Evolutionary conservation across 2,113 vertebrate species (phyloP).

Genomic region (Boulengeromyrus knoepffleri): DNA sequence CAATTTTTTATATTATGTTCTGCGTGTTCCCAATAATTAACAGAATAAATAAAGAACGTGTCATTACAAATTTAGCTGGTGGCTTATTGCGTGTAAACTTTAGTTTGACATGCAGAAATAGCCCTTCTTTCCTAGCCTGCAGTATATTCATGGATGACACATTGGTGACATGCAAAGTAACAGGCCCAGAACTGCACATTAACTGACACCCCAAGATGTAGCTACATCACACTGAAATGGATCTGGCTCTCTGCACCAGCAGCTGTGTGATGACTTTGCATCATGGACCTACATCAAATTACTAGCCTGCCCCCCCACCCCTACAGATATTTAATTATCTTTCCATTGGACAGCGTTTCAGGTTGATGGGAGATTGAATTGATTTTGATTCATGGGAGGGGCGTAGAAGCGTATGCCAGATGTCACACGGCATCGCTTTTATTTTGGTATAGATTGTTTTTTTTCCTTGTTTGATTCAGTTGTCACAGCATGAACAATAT

Average conservation of each 20-base stretch:
- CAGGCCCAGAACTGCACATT: not conserved
- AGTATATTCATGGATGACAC: not conserved
- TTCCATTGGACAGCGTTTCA: slow-evolving; percentile 57
- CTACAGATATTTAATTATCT: slow-evolving; percentile 59
- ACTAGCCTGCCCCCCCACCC: slow-evolving; percentile 44
- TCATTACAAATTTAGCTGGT: not conserved
- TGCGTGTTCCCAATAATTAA: not conserved
- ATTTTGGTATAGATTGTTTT: not conserved
- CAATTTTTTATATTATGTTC: not conserved
- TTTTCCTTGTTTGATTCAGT: not conserved
- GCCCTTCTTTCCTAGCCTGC: not conserved
- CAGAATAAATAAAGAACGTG: not conserved
- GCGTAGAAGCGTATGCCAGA: slow-evolving; percentile 43
- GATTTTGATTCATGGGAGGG: slow-evolving; percentile 59
- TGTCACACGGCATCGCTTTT: slow-evolving; percentile 50
- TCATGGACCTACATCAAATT: slow-evolving; percentile 46
- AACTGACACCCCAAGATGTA: not conserved
- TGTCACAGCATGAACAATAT: not conserved
- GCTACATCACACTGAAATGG: not conserved
- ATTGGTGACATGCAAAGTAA: not conserved
- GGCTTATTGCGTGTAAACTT: not conserved
- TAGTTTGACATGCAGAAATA: not conserved
- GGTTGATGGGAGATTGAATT: slow-evolving; percentile 62
- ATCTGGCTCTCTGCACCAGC: not conserved
- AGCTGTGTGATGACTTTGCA: not conserved